phyloP scores from a whole-genome alignment of 2,797 vertebrate species.

The Tamandua tetradactyla region DNA sequence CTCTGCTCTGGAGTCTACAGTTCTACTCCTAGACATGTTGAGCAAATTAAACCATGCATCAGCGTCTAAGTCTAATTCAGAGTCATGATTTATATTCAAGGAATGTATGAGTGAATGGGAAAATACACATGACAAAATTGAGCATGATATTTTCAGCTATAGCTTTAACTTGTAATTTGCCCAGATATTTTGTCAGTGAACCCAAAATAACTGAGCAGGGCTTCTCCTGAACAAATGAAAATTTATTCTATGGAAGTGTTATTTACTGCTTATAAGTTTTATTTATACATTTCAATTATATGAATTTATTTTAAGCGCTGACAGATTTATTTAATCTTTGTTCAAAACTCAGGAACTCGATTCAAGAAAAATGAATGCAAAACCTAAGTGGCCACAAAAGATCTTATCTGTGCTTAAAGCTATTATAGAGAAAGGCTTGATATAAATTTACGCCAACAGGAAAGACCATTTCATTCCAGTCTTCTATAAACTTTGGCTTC shows the following conservation, averaged over 20 bases:
- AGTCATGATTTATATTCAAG: background rate
- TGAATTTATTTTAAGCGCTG: constrained; percentile 43
- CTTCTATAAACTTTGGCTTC: background rate
- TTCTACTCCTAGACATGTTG: background rate
- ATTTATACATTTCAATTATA: background rate
- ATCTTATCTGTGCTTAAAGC: background rate
- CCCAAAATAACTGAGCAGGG: background rate
- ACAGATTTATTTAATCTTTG: constrained; percentile 65
- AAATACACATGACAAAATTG: background rate
- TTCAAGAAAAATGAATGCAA: constrained; percentile 61
- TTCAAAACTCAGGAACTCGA: constrained; percentile 64
- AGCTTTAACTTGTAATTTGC: background rate
- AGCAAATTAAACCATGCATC: background rate
- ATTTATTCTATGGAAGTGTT: background rate
- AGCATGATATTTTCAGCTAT: background rate
- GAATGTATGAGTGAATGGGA: background rate
- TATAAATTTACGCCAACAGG: background rate
- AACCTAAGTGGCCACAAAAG: constrained; percentile 10
- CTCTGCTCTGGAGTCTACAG: background rate
- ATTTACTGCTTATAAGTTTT: background rate
- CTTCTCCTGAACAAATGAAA: background rate
- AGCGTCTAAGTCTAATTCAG: background rate
- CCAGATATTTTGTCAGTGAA: background rate
- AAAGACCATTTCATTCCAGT: background rate
- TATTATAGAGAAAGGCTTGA: background rate